phyloP scores from a whole-genome alignment of 2,797 vertebrate genomes.

The Cirrhinus molitorella region DNA sequence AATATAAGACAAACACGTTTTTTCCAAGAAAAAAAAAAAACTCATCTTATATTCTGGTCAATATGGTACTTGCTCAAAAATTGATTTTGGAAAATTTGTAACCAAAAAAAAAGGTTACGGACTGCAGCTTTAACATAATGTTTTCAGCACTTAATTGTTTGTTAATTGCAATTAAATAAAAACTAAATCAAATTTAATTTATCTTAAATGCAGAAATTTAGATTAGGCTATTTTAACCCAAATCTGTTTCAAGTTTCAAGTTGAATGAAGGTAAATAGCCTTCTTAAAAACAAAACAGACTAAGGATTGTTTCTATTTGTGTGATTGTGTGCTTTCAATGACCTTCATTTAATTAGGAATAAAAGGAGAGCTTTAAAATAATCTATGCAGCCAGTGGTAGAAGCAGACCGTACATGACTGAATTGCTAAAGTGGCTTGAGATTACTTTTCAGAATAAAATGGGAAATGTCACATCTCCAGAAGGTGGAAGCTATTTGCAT shows the following conservation, averaged over 20 bases:
- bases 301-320: neutral
- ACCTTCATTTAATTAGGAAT: constrained; percentile 1
- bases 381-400: neutral
- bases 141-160: neutral
- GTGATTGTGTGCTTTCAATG: neutral
- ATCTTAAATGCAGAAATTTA: neutral
- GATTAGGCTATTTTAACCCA: neutral
- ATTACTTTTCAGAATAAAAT: constrained; percentile 20
- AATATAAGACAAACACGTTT: too few species aligned
- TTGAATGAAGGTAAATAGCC: neutral
- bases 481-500: constrained; percentile 43
- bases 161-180: neutral
- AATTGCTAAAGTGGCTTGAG: constrained; percentile 4
- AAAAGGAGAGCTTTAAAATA: constrained; percentile 11
- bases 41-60: too few species aligned
- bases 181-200: neutral
- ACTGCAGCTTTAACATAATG: neutral
- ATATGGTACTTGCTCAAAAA: too few species aligned
- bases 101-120: too few species aligned
- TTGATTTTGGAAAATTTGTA: too few species aligned
- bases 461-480: constrained; percentile 38
- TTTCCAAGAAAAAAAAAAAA: too few species aligned
- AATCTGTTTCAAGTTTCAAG: neutral
- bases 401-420: constrained; percentile 25
- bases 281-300: neutral